Evolutionary conservation across 1,140 invertebrate genomes (phyloP).

Genomic region (Acromyrmex charruanus): DNA sequence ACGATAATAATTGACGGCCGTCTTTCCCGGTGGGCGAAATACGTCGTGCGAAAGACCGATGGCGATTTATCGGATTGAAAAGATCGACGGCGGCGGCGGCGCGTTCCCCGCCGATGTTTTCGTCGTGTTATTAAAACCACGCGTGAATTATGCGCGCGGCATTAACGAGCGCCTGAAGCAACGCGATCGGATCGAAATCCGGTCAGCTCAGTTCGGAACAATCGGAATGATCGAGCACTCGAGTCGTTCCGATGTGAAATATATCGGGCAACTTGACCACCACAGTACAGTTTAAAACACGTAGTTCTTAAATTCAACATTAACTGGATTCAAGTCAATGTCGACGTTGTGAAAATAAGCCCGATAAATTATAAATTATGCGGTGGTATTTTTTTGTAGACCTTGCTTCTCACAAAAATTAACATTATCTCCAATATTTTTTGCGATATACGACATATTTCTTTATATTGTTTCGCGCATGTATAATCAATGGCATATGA

Average conservation of each 20-base stretch:
- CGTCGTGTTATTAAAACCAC: conserved; percentile 61
- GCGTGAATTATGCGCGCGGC: conserved; percentile 63
- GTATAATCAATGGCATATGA: no score
- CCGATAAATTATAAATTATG: neutral
- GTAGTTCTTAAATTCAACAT: conserved; percentile 47
- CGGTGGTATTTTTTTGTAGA: neutral
- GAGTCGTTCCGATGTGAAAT: conserved; percentile 39
- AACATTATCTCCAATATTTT: neutral
- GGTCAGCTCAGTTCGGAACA: conserved; percentile 36
- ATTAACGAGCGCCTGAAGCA: conserved; percentile 62
- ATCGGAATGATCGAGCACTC: conserved; percentile 59
- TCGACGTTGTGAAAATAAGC: neutral
- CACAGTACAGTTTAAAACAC: neutral
- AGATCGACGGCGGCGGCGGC: conserved; percentile 24
- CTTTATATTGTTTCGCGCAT: no score
- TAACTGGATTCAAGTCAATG: conserved; percentile 3
- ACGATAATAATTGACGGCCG: conserved; percentile 74
- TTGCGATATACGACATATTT: no score
- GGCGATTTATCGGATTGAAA: conserved; percentile 63
- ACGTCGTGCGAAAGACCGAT: conserved; percentile 31
- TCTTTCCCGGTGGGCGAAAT: conserved; percentile 61
- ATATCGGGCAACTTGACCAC: conserved; percentile 38
- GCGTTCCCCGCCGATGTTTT: conserved; percentile 45
- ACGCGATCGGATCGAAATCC: conserved; percentile 61
- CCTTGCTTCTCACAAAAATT: neutral